Evolutionary conservation across 2,888 invertebrate species (phyloP), one percentile per base, ranked within the genome.

Genomic region (Perithous albicinctus): DNA sequence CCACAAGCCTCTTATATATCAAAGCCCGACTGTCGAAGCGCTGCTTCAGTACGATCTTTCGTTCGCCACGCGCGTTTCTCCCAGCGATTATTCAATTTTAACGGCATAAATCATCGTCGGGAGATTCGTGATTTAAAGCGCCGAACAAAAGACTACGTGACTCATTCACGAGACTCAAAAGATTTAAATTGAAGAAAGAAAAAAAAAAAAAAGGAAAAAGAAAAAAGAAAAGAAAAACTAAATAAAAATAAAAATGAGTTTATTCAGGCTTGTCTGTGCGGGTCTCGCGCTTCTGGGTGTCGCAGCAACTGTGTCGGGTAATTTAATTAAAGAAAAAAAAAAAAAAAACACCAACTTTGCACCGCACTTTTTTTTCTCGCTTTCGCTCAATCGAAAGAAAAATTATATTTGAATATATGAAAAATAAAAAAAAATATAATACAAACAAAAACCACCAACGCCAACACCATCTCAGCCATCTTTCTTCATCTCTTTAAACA

Each of bases 201-300:
- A n/a, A 26, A 69, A 35, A 35, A 67, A 10, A 67, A n/a, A n/a
- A n/a, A n/a, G 61, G 54, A 43, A 43, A 18, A 64, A 56, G 63
- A 63, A 46, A 46, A 20, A 66, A 56, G 66, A 1, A 56, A n/a
- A 26, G 63, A 35, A 35, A 67, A 10, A 67, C n/a, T n/a, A n/a
- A n/a, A n/a, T n/a, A n/a, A n/a, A n/a, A n/a, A n/a, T n/a, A n/a
- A 67, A n/a, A 20, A 77, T 77, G 74, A 76, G 38, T 29, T 64
- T 46, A 12, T 67, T 54, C 48, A 64, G 64, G 29, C 26, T 64
- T 35, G 15, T 78, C 35, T 69, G 78, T 43, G 77, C 80, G 20
- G 54, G 80, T 69, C 67, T 84, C 32, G 82, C 80, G 51, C 63
- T 84, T 54, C 77, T 84, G 63, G 78, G 75, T 75, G 23, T 70